These are phyloP conservation scores for Troides oblongomaculatus DNA, from an alignment of 2,888 invertebrate species.

Conservation along the genomic window DNA sequence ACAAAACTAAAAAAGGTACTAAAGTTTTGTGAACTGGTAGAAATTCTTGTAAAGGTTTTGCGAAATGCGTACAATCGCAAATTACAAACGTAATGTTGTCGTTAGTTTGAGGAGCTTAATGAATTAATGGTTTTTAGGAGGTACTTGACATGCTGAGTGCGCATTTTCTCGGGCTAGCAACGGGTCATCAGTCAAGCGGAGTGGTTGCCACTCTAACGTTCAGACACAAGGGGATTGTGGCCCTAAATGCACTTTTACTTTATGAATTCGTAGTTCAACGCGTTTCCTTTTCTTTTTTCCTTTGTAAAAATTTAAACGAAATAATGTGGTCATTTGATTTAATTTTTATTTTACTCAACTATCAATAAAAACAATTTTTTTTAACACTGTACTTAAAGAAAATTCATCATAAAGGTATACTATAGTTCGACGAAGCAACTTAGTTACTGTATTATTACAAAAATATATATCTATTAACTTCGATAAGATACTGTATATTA, in stretches of 20 bases:
- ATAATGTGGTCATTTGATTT: background rate
- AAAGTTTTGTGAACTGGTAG: background rate
- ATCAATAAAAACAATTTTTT: no score
- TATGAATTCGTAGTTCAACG: constrained; percentile 49
- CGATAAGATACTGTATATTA: no score
- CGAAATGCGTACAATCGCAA: constrained; percentile 1
- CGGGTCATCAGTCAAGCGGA: constrained; percentile 45
- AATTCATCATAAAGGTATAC: no score
- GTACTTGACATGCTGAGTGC: constrained; percentile 32
- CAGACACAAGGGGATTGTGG: constrained; percentile 52
- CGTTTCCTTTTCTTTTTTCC: constrained; percentile 54
- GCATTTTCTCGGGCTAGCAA: constrained; percentile 45
- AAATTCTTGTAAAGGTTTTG: constrained; percentile 4
- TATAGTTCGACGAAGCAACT: no score
- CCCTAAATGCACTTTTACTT: constrained; percentile 61
- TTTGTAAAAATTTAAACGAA: constrained; percentile 46
- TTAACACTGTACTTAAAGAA: no score
- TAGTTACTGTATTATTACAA: no score
- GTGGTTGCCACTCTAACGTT: constrained; percentile 54
- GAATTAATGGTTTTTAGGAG: constrained; percentile 42
- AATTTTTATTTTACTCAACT: no score
- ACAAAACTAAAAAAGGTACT: background rate
- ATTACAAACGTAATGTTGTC: constrained; percentile 2
- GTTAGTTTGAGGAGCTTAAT: constrained; percentile 29
- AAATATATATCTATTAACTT: no score